phyloP scores from a whole-genome alignment of 2,797 vertebrate genomes.

The Vespertilio murinus region DNA sequence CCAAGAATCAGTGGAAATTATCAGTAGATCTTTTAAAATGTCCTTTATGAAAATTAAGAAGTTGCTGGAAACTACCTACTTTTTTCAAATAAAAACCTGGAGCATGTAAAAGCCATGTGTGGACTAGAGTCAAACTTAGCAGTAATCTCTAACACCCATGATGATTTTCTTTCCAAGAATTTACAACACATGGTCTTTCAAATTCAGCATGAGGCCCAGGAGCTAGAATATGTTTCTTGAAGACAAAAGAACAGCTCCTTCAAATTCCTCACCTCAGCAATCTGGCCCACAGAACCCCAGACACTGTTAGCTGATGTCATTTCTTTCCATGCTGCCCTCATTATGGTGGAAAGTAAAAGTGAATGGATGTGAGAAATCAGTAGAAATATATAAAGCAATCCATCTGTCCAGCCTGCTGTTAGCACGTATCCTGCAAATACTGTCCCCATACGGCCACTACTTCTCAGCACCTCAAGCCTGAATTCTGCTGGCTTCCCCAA shows the following conservation, averaged over 20 bases:
- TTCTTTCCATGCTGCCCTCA: constrained; percentile 43
- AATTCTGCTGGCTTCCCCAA: neutral
- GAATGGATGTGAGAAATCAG: constrained; percentile 51
- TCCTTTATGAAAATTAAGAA: neutral
- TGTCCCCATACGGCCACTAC: constrained; percentile 37
- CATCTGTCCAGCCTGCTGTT: constrained; percentile 55
- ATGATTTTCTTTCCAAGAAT: constrained; percentile 49
- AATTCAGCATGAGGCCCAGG: constrained; percentile 43
- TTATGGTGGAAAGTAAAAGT: constrained; percentile 65
- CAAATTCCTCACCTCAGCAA: constrained; percentile 62
- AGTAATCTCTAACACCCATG: constrained; percentile 48
- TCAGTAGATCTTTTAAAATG: neutral
- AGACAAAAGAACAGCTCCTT: constrained; percentile 61
- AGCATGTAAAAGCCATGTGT: constrained; percentile 29
- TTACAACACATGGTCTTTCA: constrained; percentile 40
- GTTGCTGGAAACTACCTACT: neutral
- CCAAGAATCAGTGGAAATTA: neutral
- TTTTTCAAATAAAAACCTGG: neutral
- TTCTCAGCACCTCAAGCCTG: constrained; percentile 28
- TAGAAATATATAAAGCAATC: constrained; percentile 63
- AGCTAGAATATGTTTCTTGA: constrained; percentile 18
- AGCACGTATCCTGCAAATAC: neutral
- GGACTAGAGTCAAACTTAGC: neutral
- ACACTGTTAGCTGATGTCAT: constrained; percentile 36
- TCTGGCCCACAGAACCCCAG: constrained; percentile 56